Conservation (phyloP, 2,888 invertebrate genomes). For the Anthoptus insignis region DNA sequence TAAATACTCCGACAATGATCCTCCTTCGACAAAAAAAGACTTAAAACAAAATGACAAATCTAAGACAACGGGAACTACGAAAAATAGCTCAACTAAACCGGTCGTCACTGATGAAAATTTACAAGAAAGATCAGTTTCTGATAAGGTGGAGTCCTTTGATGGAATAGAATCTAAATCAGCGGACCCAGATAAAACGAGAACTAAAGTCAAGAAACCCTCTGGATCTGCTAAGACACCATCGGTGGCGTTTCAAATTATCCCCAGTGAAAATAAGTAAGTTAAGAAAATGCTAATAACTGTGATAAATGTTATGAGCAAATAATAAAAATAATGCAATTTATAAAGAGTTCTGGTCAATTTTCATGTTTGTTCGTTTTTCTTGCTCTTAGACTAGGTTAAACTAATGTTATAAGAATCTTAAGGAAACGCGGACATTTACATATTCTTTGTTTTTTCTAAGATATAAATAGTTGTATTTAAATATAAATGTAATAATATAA, state of each 20-base stretch:
- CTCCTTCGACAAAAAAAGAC: constrained; percentile 46
- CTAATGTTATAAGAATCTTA: too few relatives aligned
- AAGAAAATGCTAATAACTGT: not conserved
- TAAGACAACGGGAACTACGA: constrained; percentile 49
- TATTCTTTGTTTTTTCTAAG: too few relatives aligned
- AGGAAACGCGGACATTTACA: too few relatives aligned
- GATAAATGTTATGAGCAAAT: too few relatives aligned
- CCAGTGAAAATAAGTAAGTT: constrained; percentile 81
- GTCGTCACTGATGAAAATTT: constrained; percentile 57
- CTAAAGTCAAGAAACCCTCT: constrained; percentile 61
- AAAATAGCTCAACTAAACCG: constrained; percentile 60
- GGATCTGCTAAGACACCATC: constrained; percentile 73
- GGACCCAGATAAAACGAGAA: constrained; percentile 50
- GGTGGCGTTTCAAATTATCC: constrained; percentile 80
- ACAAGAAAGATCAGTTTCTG: constrained; percentile 70
- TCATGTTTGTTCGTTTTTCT: too few relatives aligned
- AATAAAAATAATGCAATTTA: too few relatives aligned
- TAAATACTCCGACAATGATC: constrained; percentile 65
- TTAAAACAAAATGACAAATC: constrained; percentile 31
- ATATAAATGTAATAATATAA: too few relatives aligned
- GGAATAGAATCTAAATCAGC: constrained; percentile 59
- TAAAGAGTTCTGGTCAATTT: too few relatives aligned
- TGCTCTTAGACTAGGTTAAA: too few relatives aligned
- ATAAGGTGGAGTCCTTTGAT: constrained; percentile 64
- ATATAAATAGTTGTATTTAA: too few relatives aligned